Conservation (phyloP, 2,113 vertebrate genomes). For the Carollia perspicillata region DNA sequence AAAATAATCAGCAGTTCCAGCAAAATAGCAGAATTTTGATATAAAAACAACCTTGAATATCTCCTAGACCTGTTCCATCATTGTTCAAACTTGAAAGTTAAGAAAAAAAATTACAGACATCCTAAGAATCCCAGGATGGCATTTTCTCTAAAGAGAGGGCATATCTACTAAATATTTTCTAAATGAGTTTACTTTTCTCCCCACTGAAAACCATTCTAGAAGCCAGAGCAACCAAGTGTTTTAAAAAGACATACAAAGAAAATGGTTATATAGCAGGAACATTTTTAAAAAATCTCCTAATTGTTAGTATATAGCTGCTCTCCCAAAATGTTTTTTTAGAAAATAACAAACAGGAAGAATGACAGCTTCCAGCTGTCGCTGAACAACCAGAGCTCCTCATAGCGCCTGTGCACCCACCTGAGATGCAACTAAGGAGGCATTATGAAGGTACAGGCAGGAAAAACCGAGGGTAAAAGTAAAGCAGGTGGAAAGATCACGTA, state of each 20-base stretch:
- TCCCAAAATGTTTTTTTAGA: background rate
- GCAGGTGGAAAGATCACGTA: background rate
- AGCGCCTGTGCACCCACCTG: background rate
- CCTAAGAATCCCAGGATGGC: background rate
- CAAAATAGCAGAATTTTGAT: background rate
- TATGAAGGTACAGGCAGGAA: background rate
- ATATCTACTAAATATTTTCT: background rate
- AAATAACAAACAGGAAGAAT: background rate
- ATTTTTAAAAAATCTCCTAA: background rate
- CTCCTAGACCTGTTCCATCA: background rate
- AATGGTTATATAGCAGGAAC: background rate
- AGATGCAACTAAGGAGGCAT: background rate
- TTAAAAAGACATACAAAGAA: background rate
- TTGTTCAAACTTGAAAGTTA: background rate
- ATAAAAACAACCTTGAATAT: background rate
- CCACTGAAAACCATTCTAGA: background rate
- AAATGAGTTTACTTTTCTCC: background rate
- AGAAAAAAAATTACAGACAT: background rate
- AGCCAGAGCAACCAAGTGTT: background rate
- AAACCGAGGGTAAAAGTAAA: constrained; percentile 23
- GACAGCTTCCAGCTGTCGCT: background rate
- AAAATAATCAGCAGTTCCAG: background rate
- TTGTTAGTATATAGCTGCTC: background rate
- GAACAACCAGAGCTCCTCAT: background rate
- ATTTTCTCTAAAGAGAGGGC: background rate